Conservation (phyloP, 2,113 vertebrate genomes). For the Hippoglossus stenolepis region DNA sequence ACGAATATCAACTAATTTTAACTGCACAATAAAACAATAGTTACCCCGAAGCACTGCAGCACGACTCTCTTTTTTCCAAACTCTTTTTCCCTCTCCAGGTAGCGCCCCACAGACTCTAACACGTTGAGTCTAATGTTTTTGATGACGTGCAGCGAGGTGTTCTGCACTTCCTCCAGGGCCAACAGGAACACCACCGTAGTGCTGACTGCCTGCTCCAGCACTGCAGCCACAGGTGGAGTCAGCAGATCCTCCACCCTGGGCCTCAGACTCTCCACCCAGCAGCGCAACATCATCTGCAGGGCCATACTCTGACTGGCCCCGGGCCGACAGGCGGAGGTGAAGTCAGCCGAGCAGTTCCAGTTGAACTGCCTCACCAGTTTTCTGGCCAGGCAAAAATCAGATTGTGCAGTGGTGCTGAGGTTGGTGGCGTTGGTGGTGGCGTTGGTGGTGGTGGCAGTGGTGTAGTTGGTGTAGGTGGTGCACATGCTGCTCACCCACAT, state of each 20-base stretch:
- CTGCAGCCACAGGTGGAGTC: conserved; percentile 47
- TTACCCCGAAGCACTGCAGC: conserved; percentile 86
- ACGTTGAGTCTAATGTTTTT: conserved; percentile 72
- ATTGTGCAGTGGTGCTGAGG: conserved; percentile 8
- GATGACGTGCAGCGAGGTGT: conserved; percentile 69
- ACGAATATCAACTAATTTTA: background rate
- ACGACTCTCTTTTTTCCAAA: conserved; percentile 79
- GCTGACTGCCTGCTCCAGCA: conserved; percentile 73
- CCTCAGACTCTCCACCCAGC: conserved; percentile 76
- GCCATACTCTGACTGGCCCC: conserved; percentile 60
- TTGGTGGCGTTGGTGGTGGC: conserved; percentile 10
- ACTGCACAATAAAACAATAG: conserved; percentile 1
- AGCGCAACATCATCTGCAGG: conserved; percentile 74
- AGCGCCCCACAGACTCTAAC: conserved; percentile 63
- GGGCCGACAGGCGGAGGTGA: conserved; percentile 71
- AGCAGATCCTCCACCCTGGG: conserved; percentile 61
- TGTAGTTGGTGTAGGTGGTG: conserved; percentile 57
- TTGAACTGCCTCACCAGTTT: conserved; percentile 74
- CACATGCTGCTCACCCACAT: conserved; percentile 81
- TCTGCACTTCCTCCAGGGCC: conserved; percentile 78
- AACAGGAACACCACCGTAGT: conserved; percentile 77
- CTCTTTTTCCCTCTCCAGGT: conserved; percentile 69
- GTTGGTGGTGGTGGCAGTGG: conserved; percentile 41
- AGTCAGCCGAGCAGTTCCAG: conserved; percentile 80
- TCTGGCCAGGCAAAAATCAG: conserved; percentile 62